These are phyloP conservation scores for Telmatochromis sp. DNA, from an alignment of 2,113 vertebrate species.

Conservation along the genomic window DNA sequence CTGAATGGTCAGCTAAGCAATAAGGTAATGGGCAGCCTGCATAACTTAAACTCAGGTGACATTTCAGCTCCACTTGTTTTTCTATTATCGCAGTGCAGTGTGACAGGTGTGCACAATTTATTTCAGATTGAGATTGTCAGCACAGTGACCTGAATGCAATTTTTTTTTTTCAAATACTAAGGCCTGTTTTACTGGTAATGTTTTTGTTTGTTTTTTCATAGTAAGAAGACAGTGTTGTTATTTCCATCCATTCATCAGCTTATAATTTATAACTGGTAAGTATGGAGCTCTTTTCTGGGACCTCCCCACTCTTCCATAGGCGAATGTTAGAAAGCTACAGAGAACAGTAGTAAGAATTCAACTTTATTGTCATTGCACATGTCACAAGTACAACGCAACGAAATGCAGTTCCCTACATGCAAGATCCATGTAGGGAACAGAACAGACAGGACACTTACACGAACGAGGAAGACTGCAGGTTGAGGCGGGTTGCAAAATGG, in stretches of 20 bases:
- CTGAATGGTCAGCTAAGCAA: conserved; percentile 20
- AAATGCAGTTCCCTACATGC: neutral
- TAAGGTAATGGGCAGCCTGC: conserved; percentile 4
- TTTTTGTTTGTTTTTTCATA: neutral
- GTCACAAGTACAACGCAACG: neutral
- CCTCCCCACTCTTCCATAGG: neutral
- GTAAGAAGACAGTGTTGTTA: neutral
- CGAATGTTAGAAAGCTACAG: neutral
- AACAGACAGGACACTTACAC: neutral
- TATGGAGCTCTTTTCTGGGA: neutral
- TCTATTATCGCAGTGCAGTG: conserved; percentile 6
- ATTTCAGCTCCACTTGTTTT: conserved; percentile 46
- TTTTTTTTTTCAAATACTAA: neutral
- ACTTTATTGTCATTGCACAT: neutral
- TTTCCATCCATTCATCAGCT: neutral
- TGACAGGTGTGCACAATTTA: neutral
- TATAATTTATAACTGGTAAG: neutral
- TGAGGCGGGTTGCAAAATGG: neutral
- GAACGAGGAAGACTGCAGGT: neutral
- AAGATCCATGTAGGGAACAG: neutral
- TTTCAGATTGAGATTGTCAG: neutral
- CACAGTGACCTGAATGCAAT: neutral
- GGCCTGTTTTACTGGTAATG: neutral
- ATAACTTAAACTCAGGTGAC: conserved; percentile 12
- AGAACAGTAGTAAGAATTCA: neutral